Evolutionary conservation across 2,888 invertebrate genomes (phyloP), one percentile per base, ranked within the genome.

Genomic region (Ophonus ardosiacus): DNA sequence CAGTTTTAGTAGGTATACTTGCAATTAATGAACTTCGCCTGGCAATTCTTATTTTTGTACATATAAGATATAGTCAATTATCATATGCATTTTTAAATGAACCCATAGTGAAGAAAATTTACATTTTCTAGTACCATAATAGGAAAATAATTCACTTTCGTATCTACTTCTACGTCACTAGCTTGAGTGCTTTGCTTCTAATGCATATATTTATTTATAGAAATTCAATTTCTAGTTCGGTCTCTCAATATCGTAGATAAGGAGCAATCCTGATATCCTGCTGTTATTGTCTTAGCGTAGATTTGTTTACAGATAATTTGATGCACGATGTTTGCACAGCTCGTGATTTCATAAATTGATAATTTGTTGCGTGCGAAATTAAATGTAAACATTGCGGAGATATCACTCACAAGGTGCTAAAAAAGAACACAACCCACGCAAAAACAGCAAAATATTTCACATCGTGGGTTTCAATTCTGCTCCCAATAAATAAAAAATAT

Each of bases 311-410:
- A 68, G 15, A 68, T 68, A 68, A 68, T 68, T 68, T 68, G 38
- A 68, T 68, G 13, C 38, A 31, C 38, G 38, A 68, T 68, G 68
- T 68, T 68, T 40, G 68, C n/a, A 7, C n/a, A 68, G 68, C 38
- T 68, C 15, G 74, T 51, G 8, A 74, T 74, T 51, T 74, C 43
- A 74, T 74, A 74, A 74, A 74, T 74, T 43, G 43, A 74, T 51
- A 74, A 74, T 74, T 74, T 51, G 74, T 74, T 74, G 51, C 51
- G 71, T 51, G 17, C 74, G 17, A 13, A 74, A 74, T 56, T 43
- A 56, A 51, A 74, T 74, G 74, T 74, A 74, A 74, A 74, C 74
- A 74, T 43, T 74, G 74, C 17, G 8, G 51, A 74, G 51, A 74
- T 51, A 74, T 18, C 18, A 38, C 68, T 68, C 68, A 5, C 68